Base-by-base conservation (phyloP, 2,113 vertebrate genomes). In the Notechis scutatus region DNA sequence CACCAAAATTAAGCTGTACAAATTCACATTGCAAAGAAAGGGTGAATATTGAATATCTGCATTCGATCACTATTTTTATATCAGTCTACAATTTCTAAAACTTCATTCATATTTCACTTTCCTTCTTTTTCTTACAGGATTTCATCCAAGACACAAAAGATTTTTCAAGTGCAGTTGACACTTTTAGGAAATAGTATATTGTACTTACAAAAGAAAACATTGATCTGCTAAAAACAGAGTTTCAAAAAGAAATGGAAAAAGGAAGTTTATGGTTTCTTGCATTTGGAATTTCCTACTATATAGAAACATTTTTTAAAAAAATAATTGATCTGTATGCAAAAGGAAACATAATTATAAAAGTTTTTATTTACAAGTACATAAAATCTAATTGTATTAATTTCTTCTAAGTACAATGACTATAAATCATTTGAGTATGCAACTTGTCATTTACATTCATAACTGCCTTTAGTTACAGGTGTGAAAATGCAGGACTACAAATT, bases 221-320 rank as follows among this genome's bases (percentile, higher is more conserved):
- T 74, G 74, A 74, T 55, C 87, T 92, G 90, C 50, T 95, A 93
- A 94, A 92, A 93, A 94, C 92, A 94, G 54, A 93, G 47, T 94
- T 95, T 90, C 50, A 87, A 55, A 74, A 34, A 15, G 42, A 92
- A 92, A 95, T 93, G 94, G 94, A 95, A 61, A 95, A 91, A 96
- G 94, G 15, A 39, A 81, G 5, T 3, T 45, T 94, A 92, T 93
- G 88, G 86, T 94, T 94, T 94, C 87, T 69, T 97, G 94, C 94
- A 94, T 89, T 92, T 5, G 96, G 85, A 55, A 95, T 95, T 97
- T 95, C 94, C 93, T 87, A n/a, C 42, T 50, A 52, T 94, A 95
- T 93, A 96, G 95, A 90, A 91, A 93, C 93, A 96, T 95, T 92
- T 89, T 14, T 34, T 1, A 0, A 34, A 74, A 74, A 74, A 74